phyloP scores from a whole-genome alignment of 2,113 vertebrate genomes.

The Quiscalus mexicanus region DNA sequence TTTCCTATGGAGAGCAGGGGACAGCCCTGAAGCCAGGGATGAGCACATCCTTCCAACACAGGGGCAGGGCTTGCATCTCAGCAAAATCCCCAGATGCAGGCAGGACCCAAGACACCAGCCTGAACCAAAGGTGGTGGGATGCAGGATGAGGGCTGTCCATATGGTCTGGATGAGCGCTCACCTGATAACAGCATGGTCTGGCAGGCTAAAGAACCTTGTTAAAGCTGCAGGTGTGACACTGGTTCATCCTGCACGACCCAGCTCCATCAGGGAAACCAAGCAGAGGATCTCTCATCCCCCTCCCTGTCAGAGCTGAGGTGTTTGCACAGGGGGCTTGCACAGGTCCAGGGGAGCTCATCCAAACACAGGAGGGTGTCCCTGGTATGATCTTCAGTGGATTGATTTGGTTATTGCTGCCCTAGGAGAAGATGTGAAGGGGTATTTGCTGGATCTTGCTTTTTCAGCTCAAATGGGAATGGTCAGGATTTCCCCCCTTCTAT shows the following conservation, averaged over 20 bases:
- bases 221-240: not conserved
- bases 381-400: not conserved
- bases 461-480: not conserved
- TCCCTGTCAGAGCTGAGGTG: not conserved
- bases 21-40: not conserved
- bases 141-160: not conserved
- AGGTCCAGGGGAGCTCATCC: not conserved
- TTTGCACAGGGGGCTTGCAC: not conserved
- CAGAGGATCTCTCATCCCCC: not conserved
- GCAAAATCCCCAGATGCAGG: not conserved
- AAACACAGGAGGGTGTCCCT: not conserved
- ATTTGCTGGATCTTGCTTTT: not conserved
- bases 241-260: rapidly evolving
- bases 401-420: not conserved
- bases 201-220: not conserved
- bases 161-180: not conserved
- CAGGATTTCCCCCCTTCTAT: not conserved
- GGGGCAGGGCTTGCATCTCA: not conserved
- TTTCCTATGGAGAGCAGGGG: not conserved
- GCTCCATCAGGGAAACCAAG: not conserved
- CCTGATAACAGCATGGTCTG: not conserved
- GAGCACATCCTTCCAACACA: not conserved
- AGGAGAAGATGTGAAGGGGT: not conserved
- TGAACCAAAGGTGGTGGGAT: not conserved
- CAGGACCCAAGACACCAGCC: not conserved